Evolutionary conservation across 2,888 invertebrate genomes (phyloP).

Genomic region (Plagodis pulveraria): DNA sequence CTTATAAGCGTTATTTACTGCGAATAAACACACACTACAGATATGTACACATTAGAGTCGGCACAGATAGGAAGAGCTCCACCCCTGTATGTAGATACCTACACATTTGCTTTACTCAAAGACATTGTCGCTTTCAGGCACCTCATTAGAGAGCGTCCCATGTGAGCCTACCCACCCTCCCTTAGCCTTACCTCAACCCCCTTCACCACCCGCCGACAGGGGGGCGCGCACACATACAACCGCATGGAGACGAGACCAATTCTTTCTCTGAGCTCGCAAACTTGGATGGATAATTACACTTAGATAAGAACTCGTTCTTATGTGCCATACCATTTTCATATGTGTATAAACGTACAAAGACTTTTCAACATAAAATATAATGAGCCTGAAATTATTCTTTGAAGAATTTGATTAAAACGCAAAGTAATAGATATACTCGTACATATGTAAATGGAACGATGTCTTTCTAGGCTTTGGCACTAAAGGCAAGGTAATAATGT

Average conservation of each 20-base stretch:
- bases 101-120: constrained; percentile 84
- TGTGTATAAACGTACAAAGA: constrained; percentile 31
- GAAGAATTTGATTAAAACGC: constrained; percentile 28
- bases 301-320: constrained; percentile 73
- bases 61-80: constrained; percentile 66
- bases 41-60: constrained; percentile 44
- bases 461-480: constrained; percentile 3
- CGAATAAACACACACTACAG: constrained; percentile 53
- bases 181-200: constrained; percentile 50
- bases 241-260: constrained; percentile 67
- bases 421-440: no score
- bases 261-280: constrained; percentile 81
- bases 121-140: constrained; percentile 85
- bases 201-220: constrained; percentile 39
- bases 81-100: constrained; percentile 79
- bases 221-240: constrained; percentile 42
- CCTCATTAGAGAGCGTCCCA: constrained; percentile 85
- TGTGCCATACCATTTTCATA: constrained; percentile 51
- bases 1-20: constrained; percentile 45
- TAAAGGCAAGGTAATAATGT: no score
- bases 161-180: constrained; percentile 76
- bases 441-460: constrained; percentile 10
- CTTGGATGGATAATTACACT: constrained; percentile 82
- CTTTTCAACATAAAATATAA: constrained; percentile 34
- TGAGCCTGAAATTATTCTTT: constrained; percentile 24